Percentiles rank a stretch among this genome's conserved stretches.
Conservation (phyloP, 2,888 invertebrate species). For the Watsonalla cultraria region DNA sequence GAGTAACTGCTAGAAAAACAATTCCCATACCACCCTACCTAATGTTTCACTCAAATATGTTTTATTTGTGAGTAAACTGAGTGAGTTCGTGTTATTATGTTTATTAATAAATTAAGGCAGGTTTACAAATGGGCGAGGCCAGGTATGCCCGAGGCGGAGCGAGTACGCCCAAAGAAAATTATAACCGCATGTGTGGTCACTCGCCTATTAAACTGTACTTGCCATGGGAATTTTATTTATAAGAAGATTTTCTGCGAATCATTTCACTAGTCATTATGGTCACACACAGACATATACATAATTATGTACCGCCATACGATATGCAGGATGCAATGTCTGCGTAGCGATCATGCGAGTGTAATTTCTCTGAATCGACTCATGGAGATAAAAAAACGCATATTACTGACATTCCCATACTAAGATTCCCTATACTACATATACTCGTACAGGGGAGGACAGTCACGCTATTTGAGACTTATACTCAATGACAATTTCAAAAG, state of each 20-base stretch:
- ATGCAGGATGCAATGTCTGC: too few relatives aligned
- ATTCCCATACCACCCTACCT: not conserved
- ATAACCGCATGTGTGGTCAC: constrained; percentile 55
- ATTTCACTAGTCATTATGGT: not conserved
- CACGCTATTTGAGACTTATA: too few relatives aligned
- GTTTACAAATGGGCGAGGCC: constrained; percentile 37
- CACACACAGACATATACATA: too few relatives aligned
- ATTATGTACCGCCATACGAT: too few relatives aligned
- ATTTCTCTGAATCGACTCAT: too few relatives aligned
- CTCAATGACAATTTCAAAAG: too few relatives aligned
- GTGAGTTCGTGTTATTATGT: constrained; percentile 1
- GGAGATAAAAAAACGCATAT: too few relatives aligned
- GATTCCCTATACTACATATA: too few relatives aligned
- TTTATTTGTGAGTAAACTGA: not conserved
- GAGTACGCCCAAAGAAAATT: constrained; percentile 41
- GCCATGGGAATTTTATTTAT: not conserved
- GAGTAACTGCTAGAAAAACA: not conserved
- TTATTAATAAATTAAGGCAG: constrained; percentile 16
- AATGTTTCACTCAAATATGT: not conserved
- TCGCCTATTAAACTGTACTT: constrained; percentile 30
- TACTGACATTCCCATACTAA: too few relatives aligned
- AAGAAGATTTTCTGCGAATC: not conserved
- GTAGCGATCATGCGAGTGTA: too few relatives aligned
- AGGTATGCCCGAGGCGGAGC: constrained; percentile 41
- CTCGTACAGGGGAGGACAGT: too few relatives aligned